phyloP scores from a whole-genome alignment of 2,113 vertebrate species.

The Corythornis madagascariensis region DNA sequence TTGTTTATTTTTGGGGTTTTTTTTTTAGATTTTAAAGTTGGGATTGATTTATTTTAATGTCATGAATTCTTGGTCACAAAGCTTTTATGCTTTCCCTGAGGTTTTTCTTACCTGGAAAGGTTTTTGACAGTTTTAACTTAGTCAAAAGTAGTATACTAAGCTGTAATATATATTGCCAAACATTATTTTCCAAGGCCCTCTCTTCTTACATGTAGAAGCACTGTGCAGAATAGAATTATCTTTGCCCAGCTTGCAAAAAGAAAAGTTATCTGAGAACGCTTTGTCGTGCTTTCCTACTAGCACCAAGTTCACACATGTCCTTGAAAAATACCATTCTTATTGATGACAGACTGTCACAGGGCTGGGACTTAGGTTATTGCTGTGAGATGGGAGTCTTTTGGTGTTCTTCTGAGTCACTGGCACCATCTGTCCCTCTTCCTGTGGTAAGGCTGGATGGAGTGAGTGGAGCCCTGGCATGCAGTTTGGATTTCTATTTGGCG shows the following conservation, averaged over 20 bases:
- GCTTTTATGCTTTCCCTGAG: not conserved
- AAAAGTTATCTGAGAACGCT: not conserved
- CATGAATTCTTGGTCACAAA: not conserved
- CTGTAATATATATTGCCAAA: not conserved
- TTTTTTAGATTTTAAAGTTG: not conserved
- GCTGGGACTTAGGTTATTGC: conserved; percentile 14
- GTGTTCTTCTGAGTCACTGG: conserved; percentile 46
- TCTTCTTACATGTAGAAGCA: not conserved
- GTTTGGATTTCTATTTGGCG: not conserved
- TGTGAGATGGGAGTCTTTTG: conserved; percentile 38
- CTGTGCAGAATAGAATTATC: not conserved
- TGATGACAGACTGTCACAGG: conserved; percentile 11
- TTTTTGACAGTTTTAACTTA: conserved; percentile 3
- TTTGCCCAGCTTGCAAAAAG: not conserved
- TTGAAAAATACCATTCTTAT: conserved; percentile 4
- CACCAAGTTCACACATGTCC: not conserved
- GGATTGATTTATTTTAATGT: not conserved
- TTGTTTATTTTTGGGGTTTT: no score
- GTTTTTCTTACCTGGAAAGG: not conserved
- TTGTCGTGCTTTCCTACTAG: not conserved
- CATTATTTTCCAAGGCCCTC: not conserved
- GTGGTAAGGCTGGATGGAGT: conserved; percentile 2
- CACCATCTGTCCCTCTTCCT: conserved; percentile 60
- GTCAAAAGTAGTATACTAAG: not conserved
- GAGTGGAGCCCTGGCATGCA: not conserved